A percentile compares a stretch with the other conserved stretches of the same genome.
Evolutionary conservation across 1,140 invertebrate species (phyloP).

Genomic region (Zophobas atratus): DNA sequence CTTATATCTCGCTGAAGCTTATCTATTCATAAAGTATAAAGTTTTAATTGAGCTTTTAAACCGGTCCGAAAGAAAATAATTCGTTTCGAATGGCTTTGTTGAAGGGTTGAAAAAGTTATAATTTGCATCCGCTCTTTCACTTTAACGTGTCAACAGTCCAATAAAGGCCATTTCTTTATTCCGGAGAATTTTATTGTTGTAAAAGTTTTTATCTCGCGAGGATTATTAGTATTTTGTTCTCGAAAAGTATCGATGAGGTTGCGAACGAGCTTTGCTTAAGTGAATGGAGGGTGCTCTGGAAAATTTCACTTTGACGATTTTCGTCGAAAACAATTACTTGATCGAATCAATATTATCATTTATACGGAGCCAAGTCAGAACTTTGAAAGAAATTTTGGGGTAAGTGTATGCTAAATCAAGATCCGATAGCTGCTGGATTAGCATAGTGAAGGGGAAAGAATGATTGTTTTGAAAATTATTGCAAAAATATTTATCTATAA

Average conservation of each 20-base stretch:
- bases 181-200: constrained; percentile 1
- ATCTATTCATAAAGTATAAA: constrained; percentile 45
- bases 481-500: too few species aligned
- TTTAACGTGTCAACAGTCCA: constrained; percentile 25
- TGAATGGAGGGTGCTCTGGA: constrained; percentile 19
- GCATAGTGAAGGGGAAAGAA: too few species aligned
- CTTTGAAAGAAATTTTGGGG: too few species aligned
- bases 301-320: constrained; percentile 12
- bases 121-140: constrained; percentile 10
- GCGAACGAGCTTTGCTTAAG: constrained; percentile 13
- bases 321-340: constrained; percentile 5
- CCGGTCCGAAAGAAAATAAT: neutral
- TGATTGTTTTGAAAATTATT: too few species aligned
- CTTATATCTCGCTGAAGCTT: constrained; percentile 6
- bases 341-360: neutral
- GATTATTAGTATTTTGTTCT: constrained; percentile 34
- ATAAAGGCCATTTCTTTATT: neutral
- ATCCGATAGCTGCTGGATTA: too few species aligned
- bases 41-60: constrained; percentile 44
- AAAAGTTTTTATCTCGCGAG: constrained; percentile 33
- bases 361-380: neutral
- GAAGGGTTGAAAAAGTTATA: constrained; percentile 16
- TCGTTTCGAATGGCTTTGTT: neutral
- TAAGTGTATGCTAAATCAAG: too few species aligned
- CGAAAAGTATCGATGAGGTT: constrained; percentile 27